These are phyloP conservation scores for Delichon dasypus DNA, from an alignment of 2,797 vertebrate genomes.

Conservation along the genomic window DNA sequence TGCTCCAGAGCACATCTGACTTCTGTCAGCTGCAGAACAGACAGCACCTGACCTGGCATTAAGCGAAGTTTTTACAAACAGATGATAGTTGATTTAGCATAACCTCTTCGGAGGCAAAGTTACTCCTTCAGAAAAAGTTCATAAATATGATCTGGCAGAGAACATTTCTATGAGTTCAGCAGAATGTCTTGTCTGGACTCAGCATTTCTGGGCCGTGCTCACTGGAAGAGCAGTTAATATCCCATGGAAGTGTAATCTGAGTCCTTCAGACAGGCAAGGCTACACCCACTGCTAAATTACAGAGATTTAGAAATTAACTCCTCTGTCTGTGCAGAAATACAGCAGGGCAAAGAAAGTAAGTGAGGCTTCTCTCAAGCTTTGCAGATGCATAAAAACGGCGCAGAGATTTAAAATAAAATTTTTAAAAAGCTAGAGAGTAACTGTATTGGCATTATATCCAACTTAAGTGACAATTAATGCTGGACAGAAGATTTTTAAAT, in stretches of 20 bases:
- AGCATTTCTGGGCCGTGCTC: background rate
- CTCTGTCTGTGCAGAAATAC: background rate
- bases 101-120: background rate
- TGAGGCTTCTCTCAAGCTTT: background rate
- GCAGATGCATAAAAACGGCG: background rate
- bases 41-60: background rate
- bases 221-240: background rate
- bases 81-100: background rate
- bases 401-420: background rate
- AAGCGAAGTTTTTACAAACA: background rate
- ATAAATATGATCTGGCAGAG: slow-evolving; percentile 26
- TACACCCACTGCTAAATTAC: background rate
- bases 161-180: background rate
- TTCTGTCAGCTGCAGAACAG: background rate
- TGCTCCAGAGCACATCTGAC: background rate
- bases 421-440: background rate
- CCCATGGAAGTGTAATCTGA: background rate
- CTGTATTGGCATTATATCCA: background rate
- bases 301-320: background rate
- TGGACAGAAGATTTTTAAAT: background rate
- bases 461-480: background rate
- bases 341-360: background rate
- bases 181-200: background rate
- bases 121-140: background rate
- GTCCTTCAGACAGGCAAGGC: background rate